Conservation (phyloP, 2,797 vertebrate genomes). For the Xiphorhynchus erythropygius region DNA sequence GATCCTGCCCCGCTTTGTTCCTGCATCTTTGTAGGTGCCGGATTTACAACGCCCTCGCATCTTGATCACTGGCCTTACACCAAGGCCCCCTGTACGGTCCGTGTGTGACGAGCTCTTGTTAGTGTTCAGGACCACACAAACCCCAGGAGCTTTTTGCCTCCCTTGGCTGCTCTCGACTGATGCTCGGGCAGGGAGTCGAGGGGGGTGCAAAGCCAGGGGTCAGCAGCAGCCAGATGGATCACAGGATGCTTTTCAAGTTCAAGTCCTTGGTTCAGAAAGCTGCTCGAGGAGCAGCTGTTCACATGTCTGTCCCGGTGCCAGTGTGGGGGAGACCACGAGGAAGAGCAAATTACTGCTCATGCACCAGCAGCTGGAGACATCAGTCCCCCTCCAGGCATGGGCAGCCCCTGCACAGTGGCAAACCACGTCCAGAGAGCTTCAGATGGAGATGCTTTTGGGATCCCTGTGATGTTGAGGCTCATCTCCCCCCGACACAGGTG, state of each 20-base stretch:
- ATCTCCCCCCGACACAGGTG: fast-evolving
- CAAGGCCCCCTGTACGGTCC: neutral
- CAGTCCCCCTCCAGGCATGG: neutral
- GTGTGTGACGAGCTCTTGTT: neutral
- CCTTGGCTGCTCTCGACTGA: neutral
- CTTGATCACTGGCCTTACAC: neutral
- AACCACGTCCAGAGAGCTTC: neutral
- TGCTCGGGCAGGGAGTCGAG: neutral
- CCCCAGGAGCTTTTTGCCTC: neutral
- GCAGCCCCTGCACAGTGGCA: fast-evolving
- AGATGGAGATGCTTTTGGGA: neutral
- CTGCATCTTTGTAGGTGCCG: constrained; percentile 8
- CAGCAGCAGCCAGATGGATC: neutral
- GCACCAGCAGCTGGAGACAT: neutral
- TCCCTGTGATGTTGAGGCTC: fast-evolving
- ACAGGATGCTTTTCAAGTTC: neutral
- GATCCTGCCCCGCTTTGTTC: constrained; percentile 23
- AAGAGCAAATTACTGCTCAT: neutral
- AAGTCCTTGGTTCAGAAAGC: neutral
- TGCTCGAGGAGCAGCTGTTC: neutral
- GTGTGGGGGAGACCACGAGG: neutral
- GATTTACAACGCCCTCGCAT: constrained; percentile 3
- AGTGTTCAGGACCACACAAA: fast-evolving
- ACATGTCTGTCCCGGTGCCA: neutral
- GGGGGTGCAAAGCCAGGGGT: neutral